Evolutionary conservation across 2,888 invertebrate species (phyloP).

Genomic region (Lepidochrysops patricia): DNA sequence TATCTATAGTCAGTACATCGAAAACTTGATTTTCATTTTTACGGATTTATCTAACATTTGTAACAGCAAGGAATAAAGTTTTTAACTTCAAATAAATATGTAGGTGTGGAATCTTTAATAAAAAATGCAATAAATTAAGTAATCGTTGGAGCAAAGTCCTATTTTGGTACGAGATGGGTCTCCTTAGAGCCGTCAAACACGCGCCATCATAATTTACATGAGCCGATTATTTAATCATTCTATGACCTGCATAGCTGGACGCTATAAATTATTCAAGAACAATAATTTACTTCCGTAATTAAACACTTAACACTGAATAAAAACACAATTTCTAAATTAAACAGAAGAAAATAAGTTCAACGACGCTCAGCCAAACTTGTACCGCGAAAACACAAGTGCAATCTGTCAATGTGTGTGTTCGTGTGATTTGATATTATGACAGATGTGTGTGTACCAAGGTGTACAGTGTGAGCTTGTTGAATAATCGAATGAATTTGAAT

Average conservation of each 20-base stretch:
- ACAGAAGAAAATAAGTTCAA: conserved; percentile 50
- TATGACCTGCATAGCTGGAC: conserved; percentile 21
- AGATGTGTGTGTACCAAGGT: not conserved
- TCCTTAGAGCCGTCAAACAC: conserved; percentile 49
- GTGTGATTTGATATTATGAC: not conserved
- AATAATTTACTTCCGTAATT: conserved; percentile 28
- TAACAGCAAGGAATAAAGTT: conserved; percentile 27
- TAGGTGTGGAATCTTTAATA: conserved; percentile 43
- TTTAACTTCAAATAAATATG: conserved; percentile 31
- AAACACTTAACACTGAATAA: conserved; percentile 29
- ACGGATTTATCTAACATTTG: conserved; percentile 29
- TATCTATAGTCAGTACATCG: conserved; percentile 34
- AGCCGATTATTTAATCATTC: conserved; percentile 26
- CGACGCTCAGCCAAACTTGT: conserved; percentile 33
- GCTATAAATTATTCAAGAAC: conserved; percentile 20
- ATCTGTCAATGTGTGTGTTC: conserved; percentile 27
- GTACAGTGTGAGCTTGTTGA: not conserved
- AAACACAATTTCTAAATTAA: conserved; percentile 29
- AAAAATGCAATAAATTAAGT: conserved; percentile 38
- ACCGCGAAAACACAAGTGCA: conserved; percentile 59
- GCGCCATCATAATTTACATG: conserved; percentile 56
- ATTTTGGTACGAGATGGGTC: conserved; percentile 56
- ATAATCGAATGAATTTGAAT: not conserved
- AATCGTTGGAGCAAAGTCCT: conserved; percentile 50
- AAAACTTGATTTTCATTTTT: conserved; percentile 65